A percentile compares a stretch with the other conserved stretches of the same genome.
phyloP scores from a whole-genome alignment of 2,113 vertebrate genomes.

The Ginglymostoma cirratum region DNA sequence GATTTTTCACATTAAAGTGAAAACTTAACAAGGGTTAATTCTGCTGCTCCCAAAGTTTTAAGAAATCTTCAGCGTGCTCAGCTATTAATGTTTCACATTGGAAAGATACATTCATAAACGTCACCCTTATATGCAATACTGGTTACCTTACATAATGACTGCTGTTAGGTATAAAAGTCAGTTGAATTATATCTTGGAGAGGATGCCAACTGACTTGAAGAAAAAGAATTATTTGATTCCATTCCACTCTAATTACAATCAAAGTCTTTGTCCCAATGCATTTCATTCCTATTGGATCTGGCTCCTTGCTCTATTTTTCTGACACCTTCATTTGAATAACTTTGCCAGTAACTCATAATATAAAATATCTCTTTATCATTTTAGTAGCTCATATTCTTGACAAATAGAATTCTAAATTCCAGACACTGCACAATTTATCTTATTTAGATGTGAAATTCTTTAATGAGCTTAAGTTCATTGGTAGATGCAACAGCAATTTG shows the following conservation, averaged over 20 bases:
- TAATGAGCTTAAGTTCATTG: not conserved
- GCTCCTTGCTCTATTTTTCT: not conserved
- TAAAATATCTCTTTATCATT: not conserved
- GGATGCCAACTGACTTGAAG: not conserved
- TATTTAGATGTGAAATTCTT: not conserved
- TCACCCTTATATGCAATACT: not conserved
- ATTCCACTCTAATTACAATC: not conserved
- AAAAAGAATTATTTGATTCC: not conserved
- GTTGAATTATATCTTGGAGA: slow-evolving; percentile 6
- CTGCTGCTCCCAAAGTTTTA: not conserved
- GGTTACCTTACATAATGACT: not conserved
- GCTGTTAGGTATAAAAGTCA: not conserved
- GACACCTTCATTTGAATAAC: not conserved
- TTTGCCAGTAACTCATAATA: not conserved
- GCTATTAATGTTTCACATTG: not conserved
- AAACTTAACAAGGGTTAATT: not conserved
- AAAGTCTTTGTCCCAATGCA: not conserved
- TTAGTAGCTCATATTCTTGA: not conserved
- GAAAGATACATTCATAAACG: not conserved
- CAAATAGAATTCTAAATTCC: not conserved
- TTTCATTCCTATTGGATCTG: not conserved
- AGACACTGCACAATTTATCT: not conserved
- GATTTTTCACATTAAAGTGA: not conserved
- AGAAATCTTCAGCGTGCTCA: not conserved
- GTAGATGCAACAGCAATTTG: not conserved